Evolutionary conservation across 2,113 vertebrate species (phyloP), one percentile per base, ranked within the genome.

Genomic region (Tychaedon coryphoeus): DNA sequence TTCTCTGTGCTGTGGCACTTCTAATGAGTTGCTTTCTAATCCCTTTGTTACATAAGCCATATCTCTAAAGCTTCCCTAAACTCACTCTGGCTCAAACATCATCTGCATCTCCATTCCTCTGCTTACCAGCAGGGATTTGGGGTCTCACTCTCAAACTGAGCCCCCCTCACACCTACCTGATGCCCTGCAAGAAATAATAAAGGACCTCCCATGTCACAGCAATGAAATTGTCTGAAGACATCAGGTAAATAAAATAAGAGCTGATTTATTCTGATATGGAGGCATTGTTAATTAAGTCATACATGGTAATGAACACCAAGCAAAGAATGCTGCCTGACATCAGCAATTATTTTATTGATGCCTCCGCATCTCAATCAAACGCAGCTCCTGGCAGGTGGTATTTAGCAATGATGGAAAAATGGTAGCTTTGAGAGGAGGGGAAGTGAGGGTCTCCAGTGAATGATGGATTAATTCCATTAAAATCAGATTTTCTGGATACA

Each of bases 311-410:
- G 91, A 95, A 43, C 42, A 38, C 26, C 43, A 60, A 92, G 78
- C 60, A 73, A 83, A 90, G 94, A 92, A 94, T 80, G 85, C 58
- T 50, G 29, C 76, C 85, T 96, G 93, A 90, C 95, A 96, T 96
- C 93, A 92, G 93, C 72, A 88, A 93, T 96, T 93, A 93, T 90
- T 96, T 94, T 93, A 93, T 84, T 95, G 93, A 92, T 96, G 94
- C 85, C 90, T 96, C 92, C n/a, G 16, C 95, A 93, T 65, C 92
- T 96, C 94, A 92, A 71, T 96, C 93, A 96, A 94, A 64, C 6
- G 65, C 86, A 78, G 2, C 66, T 93, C 40, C 71, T 96, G 96
- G 91, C 95, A 96, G 92, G 94, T 91, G 3, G 87, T 51, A 36
- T 48, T 97, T 96, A 97, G 79, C 48, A 84, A 14, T 96, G 93